A percentile compares a stretch with the other conserved stretches of the same genome.
Conservation (phyloP, 1,140 invertebrate species). For the Paralvinella palmiformis region DNA sequence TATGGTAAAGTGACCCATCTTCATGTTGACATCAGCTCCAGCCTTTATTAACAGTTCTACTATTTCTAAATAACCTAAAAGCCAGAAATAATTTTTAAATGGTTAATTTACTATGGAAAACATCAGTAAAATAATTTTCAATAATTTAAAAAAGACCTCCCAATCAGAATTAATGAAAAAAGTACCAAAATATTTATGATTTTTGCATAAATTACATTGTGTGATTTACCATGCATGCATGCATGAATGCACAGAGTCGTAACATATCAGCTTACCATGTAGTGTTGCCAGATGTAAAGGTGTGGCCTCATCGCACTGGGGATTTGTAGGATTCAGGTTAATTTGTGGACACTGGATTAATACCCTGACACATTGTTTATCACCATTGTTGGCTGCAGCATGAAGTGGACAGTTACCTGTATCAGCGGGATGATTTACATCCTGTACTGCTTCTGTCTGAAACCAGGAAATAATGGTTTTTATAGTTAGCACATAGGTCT, state of each 20-base stretch:
- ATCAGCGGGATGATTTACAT: conserved; percentile 39
- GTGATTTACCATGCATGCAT: not conserved
- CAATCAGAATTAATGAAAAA: not conserved
- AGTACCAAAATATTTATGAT: not conserved
- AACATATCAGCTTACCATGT: conserved; percentile 37
- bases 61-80: conserved; percentile 42
- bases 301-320: conserved; percentile 45
- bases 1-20: conserved; percentile 39
- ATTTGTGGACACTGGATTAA: conserved; percentile 31
- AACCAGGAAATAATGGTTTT: conserved; percentile 10
- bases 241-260: not conserved
- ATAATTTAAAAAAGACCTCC: not conserved
- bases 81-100: not conserved
- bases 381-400: conserved; percentile 44
- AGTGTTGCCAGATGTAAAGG: conserved; percentile 47
- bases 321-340: conserved; percentile 37
- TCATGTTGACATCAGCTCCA: conserved; percentile 35
- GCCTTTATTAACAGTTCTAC: conserved; percentile 41
- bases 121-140: not conserved
- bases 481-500: too few relatives aligned
- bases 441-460: conserved; percentile 28
- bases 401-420: conserved; percentile 48
- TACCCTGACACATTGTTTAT: conserved; percentile 30
- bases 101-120: not conserved
- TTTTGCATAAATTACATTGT: not conserved